Conservation (phyloP, 1,140 invertebrate species). For the Drosophila repletoides region DNA sequence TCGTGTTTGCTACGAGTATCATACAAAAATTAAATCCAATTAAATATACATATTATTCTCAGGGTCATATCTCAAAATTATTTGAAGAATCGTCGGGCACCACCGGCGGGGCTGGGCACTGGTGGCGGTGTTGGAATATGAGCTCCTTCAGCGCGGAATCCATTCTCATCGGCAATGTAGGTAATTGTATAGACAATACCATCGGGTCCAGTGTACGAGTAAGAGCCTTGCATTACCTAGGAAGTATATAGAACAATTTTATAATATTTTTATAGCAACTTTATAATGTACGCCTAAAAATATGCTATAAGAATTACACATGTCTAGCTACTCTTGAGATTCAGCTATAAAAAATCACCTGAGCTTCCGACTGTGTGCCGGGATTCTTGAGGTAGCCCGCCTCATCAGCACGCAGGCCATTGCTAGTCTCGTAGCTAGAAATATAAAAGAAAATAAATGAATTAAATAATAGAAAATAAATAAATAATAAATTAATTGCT, state of each 20-base stretch:
- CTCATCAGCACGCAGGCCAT: constrained; percentile 86
- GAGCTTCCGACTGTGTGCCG: constrained; percentile 83
- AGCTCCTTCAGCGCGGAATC: constrained; percentile 85
- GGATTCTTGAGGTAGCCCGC: constrained; percentile 85
- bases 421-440: constrained; percentile 85
- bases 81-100: constrained; percentile 76
- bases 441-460: constrained; percentile 51
- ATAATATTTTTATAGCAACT: constrained; percentile 32
- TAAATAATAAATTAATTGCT: neutral
- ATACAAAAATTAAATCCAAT: constrained; percentile 23
- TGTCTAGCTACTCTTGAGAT: neutral
- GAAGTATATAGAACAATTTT: constrained; percentile 61
- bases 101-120: constrained; percentile 66
- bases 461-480: constrained; percentile 2
- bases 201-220: constrained; percentile 86
- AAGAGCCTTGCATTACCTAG: constrained; percentile 85
- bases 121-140: constrained; percentile 85
- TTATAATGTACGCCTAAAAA: neutral
- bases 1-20: constrained; percentile 21
- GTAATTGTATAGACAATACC: constrained; percentile 85
- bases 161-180: constrained; percentile 88
- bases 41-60: constrained; percentile 17
- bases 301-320: neutral
- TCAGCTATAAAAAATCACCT: constrained; percentile 65
- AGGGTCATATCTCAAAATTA: constrained; percentile 42